A percentile compares a stretch with the other conserved stretches of the same genome.
These are phyloP conservation scores for Axinella damicornis DNA, from an alignment of 37 sponge, comb jelly and placozoan species.

Conservation along the genomic window DNA sequence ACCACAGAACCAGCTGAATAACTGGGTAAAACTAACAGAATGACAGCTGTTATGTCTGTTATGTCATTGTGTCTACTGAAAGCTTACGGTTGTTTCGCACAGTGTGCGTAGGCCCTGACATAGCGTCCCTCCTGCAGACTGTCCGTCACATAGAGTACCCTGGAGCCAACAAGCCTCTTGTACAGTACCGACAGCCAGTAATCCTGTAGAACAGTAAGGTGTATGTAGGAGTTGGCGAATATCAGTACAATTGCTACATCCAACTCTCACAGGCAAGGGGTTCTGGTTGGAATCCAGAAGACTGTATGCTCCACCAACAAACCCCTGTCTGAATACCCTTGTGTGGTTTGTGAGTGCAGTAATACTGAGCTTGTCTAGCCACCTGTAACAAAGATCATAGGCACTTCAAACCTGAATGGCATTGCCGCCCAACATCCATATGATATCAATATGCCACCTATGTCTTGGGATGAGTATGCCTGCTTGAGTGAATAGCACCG, in stretches of 20 bases:
- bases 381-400: constrained; percentile 15
- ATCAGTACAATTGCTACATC: background rate
- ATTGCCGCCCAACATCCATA: too few species aligned
- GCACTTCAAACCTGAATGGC: too few species aligned
- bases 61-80: too few species aligned
- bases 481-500: too few species aligned
- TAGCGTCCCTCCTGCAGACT: background rate
- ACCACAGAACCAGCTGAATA: constrained; percentile 38
- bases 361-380: constrained; percentile 53
- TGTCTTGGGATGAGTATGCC: too few species aligned
- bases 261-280: constrained; percentile 31
- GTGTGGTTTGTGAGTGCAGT: constrained; percentile 16
- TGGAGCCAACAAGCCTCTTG: constrained; percentile 59
- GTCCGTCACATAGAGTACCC: constrained; percentile 29
- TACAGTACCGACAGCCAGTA: constrained; percentile 58
- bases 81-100: constrained; percentile 35
- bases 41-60: too few species aligned
- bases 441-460: too few species aligned
- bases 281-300: constrained; percentile 16
- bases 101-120: constrained; percentile 65
- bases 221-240: too few species aligned
- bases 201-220: too few species aligned
- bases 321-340: constrained; percentile 17
- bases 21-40: too few species aligned
- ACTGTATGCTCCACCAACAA: constrained; percentile 18